phyloP scores from a whole-genome alignment of 2,888 invertebrate species.

The Polymixis flavicincta region DNA sequence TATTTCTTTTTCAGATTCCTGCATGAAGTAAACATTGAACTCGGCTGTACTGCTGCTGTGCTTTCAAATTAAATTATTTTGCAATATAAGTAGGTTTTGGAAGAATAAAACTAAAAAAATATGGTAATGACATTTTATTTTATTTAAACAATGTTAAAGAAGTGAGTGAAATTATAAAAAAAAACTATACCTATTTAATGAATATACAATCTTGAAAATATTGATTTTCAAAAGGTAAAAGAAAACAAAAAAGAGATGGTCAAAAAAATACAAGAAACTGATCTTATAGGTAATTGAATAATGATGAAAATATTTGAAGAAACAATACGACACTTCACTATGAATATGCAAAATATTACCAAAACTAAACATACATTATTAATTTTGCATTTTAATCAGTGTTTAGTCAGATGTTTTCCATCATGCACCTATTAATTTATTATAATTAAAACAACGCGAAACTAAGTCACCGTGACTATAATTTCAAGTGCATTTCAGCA shows the following conservation, averaged over 20 bases:
- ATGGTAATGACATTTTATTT: slow-evolving; percentile 34
- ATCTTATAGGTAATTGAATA: background rate
- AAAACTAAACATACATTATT: slow-evolving; percentile 7
- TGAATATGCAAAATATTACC: slow-evolving; percentile 8
- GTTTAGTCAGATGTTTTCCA: slow-evolving; percentile 34
- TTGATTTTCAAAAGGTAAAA: background rate
- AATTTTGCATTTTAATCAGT: slow-evolving; percentile 28
- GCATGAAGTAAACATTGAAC: slow-evolving; percentile 64
- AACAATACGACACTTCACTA: background rate
- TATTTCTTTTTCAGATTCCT: slow-evolving; percentile 74
- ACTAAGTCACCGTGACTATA: slow-evolving; percentile 33
- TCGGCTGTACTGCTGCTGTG: no score
- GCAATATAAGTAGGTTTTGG: background rate
- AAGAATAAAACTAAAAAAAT: slow-evolving; percentile 19
- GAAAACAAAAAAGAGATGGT: background rate
- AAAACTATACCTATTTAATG: slow-evolving; percentile 1
- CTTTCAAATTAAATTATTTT: slow-evolving; percentile 10
- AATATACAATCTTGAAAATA: slow-evolving; percentile 1
- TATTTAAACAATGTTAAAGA: slow-evolving; percentile 5
- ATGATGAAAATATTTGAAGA: background rate
- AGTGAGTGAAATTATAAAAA: background rate
- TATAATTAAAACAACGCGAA: slow-evolving; percentile 16
- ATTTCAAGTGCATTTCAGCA: slow-evolving; percentile 14
- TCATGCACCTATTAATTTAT: slow-evolving; percentile 4
- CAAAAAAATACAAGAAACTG: background rate